Percentiles rank a stretch among this genome's conserved stretches.
phyloP scores from a whole-genome alignment of 2,113 vertebrate species.

The Isurus oxyrinchus region DNA sequence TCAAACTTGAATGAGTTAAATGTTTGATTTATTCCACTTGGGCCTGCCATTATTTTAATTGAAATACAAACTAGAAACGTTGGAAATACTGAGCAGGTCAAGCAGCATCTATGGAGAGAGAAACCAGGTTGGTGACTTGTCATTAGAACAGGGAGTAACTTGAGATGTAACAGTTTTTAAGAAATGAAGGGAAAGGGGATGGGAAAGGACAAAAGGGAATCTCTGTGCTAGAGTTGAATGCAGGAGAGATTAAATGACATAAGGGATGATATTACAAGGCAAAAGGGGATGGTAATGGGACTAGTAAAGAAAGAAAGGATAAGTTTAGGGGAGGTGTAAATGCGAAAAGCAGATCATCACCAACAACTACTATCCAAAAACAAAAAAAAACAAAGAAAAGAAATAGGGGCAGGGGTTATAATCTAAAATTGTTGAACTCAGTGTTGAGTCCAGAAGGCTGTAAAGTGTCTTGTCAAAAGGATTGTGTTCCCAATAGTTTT shows the following conservation, averaged over 20 bases:
- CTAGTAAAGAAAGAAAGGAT: too few species aligned
- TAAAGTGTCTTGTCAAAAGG: too few species aligned
- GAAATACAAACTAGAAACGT: neutral
- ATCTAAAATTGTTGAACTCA: too few species aligned
- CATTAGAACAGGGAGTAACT: neutral
- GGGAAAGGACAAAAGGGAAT: neutral
- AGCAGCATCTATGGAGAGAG: neutral
- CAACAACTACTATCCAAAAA: neutral
- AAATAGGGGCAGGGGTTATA: neutral
- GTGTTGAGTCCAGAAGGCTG: too few species aligned
- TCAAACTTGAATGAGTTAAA: neutral
- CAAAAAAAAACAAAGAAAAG: neutral
- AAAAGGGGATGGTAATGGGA: too few species aligned
- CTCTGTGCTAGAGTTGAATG: neutral
- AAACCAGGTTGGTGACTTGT: neutral
- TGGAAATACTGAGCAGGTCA: neutral
- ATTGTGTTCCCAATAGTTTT: too few species aligned
- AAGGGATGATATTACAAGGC: neutral
- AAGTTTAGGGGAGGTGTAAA: too few species aligned
- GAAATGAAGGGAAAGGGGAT: neutral
- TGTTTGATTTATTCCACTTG: neutral
- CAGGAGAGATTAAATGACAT: neutral
- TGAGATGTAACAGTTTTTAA: neutral
- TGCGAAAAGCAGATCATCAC: neutral
- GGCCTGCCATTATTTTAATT: neutral